Evolutionary conservation across 1,140 invertebrate genomes (phyloP), one percentile per base, ranked within the genome.

Genomic region (Hyles euphorbiae): DNA sequence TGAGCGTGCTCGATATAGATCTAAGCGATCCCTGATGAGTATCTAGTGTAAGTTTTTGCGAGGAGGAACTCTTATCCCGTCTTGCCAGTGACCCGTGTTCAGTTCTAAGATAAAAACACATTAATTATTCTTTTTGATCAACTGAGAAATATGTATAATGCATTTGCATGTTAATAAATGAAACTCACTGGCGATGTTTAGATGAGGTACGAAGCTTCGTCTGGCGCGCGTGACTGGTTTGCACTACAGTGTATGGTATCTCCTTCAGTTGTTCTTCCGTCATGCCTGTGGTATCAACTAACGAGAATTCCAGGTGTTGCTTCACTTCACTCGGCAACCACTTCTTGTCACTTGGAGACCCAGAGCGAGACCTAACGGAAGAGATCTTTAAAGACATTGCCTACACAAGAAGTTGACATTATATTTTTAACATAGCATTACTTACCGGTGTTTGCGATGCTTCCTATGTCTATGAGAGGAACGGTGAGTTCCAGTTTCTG

Each of bases 211-310:
- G 85, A 3, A 92, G 82, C 65, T 91, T 91, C 48, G 91, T 83
- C 61, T 91, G 91, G 54, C 90, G 86, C 1, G 90, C 90, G 53
- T 91, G 90, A 65, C 91, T 93, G 8, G 92, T 93, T 83, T 95
- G 92, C 3, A 98, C 96, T 56, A 97, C 95, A 3, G 96, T 97
- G 82, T 98, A 99, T 3, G 97, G 95, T 68, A 98, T 98, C 83
- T 98, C 96, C 67, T 93, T 92, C 3, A 97, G 91, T 78, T 98
- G 96, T 63, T 95, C 94, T 70, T 96, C 95, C 50, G 94, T 95
- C 94, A 98, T 95, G 44, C 95, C 96, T 12, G 93, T 92, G 0
- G 96, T 97, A 67, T 98, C 96, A 52, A 98, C 93, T 69, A 98
- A 90, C 74, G 95, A 93, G 88, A 97, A 98, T 80, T 98, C 95